Evolutionary conservation across 2,797 vertebrate genomes (phyloP), one percentile per base, ranked within the genome.

Genomic region (Triplophysa yarkandensis): DNA sequence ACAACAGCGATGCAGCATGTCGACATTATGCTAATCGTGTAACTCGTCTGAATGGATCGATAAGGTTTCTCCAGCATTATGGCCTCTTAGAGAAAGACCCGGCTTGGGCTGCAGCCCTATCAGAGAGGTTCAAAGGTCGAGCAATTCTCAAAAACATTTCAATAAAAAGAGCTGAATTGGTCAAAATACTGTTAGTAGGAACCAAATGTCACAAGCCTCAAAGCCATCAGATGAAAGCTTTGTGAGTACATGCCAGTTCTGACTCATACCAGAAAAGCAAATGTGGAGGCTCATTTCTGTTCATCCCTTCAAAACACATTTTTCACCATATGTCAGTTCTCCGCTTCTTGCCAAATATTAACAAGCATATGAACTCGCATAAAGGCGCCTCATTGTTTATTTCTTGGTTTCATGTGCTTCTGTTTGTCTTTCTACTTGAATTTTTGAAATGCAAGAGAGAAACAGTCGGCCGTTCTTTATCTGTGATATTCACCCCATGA

Each of bases 361-460:
- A 52, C 76, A 79, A 54, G 67, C 81, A 85, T 55, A 27, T 52
- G 83, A 83, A 80, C 77, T 23, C 63, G 79, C 70, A 73, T 64
- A 75, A 67, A 82, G 78, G 82, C 81, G 58, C 82, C 57, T 77
- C 52, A 17, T 34, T 69, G 32, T 61, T 63, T 62, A 65, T 44
- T 46, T 34, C 72, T 25, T 52, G 23, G 71, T 63, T 61, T 52
- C 43, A 21, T 74, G 60, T 54, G 28, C 82, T 78, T 77, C 80
- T 78, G 77, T 79, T 74, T 72, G 54, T 89, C 79, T 88, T 88
- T 90, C 80, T 91, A 90, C 90, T 91, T 92, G 91, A 92, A 93
- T 89, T 88, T 82, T 89, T 86, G 86, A 90, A 90, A 91, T 91
- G 90, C 89, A 92, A 83, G 76, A 71, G 85, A 86, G 81, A 82